A percentile compares a stretch with the other conserved stretches of the same genome.
Evolutionary conservation across 2,797 vertebrate species (phyloP).

Genomic region (Danio kyathit): DNA sequence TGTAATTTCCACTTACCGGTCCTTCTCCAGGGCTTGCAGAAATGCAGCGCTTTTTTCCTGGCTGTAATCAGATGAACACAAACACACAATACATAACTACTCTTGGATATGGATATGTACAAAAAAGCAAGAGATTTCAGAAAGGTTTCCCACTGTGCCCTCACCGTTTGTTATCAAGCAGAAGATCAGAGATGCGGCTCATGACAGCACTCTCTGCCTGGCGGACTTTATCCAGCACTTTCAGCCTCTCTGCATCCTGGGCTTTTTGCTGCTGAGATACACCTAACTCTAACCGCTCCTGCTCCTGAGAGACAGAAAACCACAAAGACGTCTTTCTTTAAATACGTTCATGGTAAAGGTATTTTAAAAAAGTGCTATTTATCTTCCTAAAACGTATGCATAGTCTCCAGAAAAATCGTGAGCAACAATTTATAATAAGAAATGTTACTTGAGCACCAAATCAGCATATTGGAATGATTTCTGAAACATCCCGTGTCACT

Average conservation of each 20-base stretch:
- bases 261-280: conserved; percentile 84
- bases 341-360: no score
- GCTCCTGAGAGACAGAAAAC: conserved; percentile 77
- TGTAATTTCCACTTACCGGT: conserved; percentile 82
- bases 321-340: neutral
- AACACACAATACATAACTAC: neutral
- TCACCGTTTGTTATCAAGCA: conserved; percentile 88
- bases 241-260: conserved; percentile 84
- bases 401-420: no score
- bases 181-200: conserved; percentile 83
- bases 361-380: no score
- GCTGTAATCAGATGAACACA: conserved; percentile 70
- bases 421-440: no score
- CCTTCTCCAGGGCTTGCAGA: conserved; percentile 91
- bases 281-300: conserved; percentile 85
- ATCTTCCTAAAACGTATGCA: no score
- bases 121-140: neutral
- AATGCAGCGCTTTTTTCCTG: conserved; percentile 89
- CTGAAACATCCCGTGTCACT: neutral
- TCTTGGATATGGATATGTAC: neutral
- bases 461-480: neutral
- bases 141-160: neutral
- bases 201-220: conserved; percentile 81
- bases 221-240: conserved; percentile 84
- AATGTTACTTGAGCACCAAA: no score